Evolutionary conservation across 2,797 vertebrate genomes (phyloP), one percentile per base, ranked within the genome.

Genomic region (Sebastes minor): DNA sequence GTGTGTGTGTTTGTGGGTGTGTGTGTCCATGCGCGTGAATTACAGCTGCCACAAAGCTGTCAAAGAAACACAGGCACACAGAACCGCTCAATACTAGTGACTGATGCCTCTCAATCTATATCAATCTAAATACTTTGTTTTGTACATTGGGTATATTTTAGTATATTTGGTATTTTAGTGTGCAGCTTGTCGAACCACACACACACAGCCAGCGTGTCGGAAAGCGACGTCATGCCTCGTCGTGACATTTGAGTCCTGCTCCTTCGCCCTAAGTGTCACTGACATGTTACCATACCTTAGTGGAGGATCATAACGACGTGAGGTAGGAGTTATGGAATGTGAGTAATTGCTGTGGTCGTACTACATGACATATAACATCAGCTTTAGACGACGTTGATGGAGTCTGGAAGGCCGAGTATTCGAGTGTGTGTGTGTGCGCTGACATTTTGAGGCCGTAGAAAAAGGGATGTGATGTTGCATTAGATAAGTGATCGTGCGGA

Each of bases 381-480:
- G 79, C 81, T 46, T 42, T 35, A 56, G 73, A 55, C 6, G 63
- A 69, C 13, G 3, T 22, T 82, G 80, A 83, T 80, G 73, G 72
- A 80, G 65, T 85, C 75, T 67, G 52, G 63, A 33, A 53, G 67
- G 27, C 55, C 61, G 25, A 27, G 38, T 13, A 2, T 38, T 9
- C 3, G 4, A 18, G 33, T 62, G 60, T 28, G 22, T 28, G 69
- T 57, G 42, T 53, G 35, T 35, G 23, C 23, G 23, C 23, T 23
- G 87, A 89, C 76, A 63, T 89, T 81, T 85, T 85, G 18, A 78
- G 63, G 78, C 46, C 59, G 52, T 10, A 65, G 52, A 63, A 76
- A 64, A 46, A 53, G 67, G 14, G 13, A 84, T 18, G 22, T 66
- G 74, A 71, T 16, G 74, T 27, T 74, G 68, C 33, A 53, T 85